Evolutionary conservation across 2,113 vertebrate species (phyloP), one percentile per base, ranked within the genome.

Genomic region (Atractosteus spatula): DNA sequence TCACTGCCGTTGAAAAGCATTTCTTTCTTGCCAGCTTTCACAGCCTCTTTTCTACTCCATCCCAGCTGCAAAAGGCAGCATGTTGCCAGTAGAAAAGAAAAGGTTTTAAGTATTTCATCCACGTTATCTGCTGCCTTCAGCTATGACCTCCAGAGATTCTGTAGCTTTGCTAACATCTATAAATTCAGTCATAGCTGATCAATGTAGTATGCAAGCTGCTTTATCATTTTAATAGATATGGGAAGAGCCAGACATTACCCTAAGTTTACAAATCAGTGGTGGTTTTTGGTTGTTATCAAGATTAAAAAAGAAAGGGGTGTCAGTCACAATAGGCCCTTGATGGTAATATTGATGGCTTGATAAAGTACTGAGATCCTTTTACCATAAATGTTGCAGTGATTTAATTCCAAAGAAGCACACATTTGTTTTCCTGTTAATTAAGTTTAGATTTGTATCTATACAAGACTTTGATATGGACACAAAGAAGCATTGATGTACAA

Each of bases 141-240:
- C 67, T 76, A 80, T 74, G 81, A 72, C 65, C 74, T 79, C 81
- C 29, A 62, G 79, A 80, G 75, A 68, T 43, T 44, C 55, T 45
- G 57, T 65, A 44, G 43, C 71, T 83, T 65, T 66, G 57, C 8
- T 72, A 66, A 44, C 70, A 79, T 44, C 45, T 42, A 72, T 81
- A 63, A 62, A 14, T 77, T 86, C 71, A 82, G 62, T 17, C 70
- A 65, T 17, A 68, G n/a, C 2, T 45, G 3, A 47, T 78, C 78
- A 72, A 68, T 51, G 44, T 0, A 2, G 17, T 51, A 79, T 77
- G 47, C 47, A 51, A 71, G 29, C 4, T 55, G 70, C 41, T 51
- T 72, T 80, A 16, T 80, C 79, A 78, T 55, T 76, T 83, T 81
- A 85, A 86, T 74, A 78, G 76, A 73, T 69, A 61, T 71, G 77